These are phyloP conservation scores for Hyles euphorbiae DNA, from an alignment of 1,140 invertebrate species.

Conservation along the genomic window DNA sequence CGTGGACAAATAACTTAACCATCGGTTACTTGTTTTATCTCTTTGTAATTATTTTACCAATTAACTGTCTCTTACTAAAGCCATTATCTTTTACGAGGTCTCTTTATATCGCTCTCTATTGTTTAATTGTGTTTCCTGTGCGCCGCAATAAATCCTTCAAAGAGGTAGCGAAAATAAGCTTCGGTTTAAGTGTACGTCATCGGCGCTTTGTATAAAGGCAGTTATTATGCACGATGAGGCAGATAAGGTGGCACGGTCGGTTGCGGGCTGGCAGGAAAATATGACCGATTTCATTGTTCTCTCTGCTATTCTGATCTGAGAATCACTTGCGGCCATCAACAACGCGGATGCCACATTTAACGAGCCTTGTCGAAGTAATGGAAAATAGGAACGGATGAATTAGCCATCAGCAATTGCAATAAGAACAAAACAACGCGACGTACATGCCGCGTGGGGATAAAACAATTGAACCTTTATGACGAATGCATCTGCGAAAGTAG, in stretches of 20 bases:
- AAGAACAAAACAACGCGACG: slow-evolving; percentile 38
- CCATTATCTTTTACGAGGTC: slow-evolving; percentile 5
- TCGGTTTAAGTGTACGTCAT: slow-evolving; percentile 52
- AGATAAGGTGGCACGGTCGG: slow-evolving; percentile 66
- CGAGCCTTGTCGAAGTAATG: slow-evolving; percentile 69
- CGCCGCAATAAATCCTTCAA: slow-evolving; percentile 34
- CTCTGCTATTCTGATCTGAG: slow-evolving; percentile 51
- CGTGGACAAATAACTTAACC: neutral
- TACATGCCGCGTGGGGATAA: slow-evolving; percentile 31
- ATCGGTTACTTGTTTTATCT: neutral
- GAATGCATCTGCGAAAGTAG: slow-evolving; percentile 16
- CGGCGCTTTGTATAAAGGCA: slow-evolving; percentile 52
- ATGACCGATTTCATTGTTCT: slow-evolving; percentile 72
- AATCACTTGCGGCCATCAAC: slow-evolving; percentile 68
- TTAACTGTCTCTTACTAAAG: slow-evolving; percentile 2
- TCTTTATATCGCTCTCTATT: slow-evolving; percentile 17
- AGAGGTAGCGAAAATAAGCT: slow-evolving; percentile 55
- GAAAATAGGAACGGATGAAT: slow-evolving; percentile 63
- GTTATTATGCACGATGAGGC: slow-evolving; percentile 61
- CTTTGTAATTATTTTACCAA: slow-evolving; percentile 8
- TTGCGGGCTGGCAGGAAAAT: slow-evolving; percentile 62
- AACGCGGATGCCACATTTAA: slow-evolving; percentile 64
- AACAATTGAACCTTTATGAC: slow-evolving; percentile 48
- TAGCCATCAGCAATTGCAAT: slow-evolving; percentile 57
- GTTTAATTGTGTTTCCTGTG: slow-evolving; percentile 25